These are phyloP conservation scores for Ophiothrix spiculata DNA, from an alignment of 35 echinoderm and acorn worm species.

Conservation along the genomic window DNA sequence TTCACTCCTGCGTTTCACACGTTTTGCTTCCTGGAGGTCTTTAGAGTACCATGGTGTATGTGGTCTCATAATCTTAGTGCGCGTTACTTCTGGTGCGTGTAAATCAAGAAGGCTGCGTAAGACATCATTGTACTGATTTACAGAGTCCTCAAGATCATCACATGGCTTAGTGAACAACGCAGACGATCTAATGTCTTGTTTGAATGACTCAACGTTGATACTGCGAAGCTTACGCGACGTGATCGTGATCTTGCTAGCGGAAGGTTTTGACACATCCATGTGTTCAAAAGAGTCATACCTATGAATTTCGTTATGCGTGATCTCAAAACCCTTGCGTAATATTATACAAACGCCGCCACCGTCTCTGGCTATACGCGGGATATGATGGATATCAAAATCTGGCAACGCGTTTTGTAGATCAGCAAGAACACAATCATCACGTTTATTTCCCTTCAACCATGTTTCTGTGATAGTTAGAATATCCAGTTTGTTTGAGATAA, in stretches of 20 bases:
- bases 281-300: too few relatives aligned
- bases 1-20: constrained; percentile 1
- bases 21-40: constrained; percentile 12
- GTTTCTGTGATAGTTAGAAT: too few relatives aligned
- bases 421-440: too few relatives aligned
- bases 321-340: too few relatives aligned
- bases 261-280: constrained; percentile 31
- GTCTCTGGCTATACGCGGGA: too few relatives aligned
- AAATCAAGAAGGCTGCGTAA: constrained; percentile 16
- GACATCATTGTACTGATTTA: constrained; percentile 15
- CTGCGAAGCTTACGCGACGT: neutral
- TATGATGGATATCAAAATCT: too few relatives aligned
- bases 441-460: too few relatives aligned
- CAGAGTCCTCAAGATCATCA: neutral
- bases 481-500: too few relatives aligned
- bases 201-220: neutral
- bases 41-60: constrained; percentile 17
- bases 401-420: too few relatives aligned
- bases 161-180: neutral
- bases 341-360: too few relatives aligned
- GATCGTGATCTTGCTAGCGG: neutral
- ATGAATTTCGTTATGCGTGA: too few relatives aligned
- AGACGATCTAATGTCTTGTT: neutral
- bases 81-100: constrained; percentile 7
- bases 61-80: neutral